These are phyloP conservation scores for Candidula unifasciata DNA, from an alignment of 2,888 invertebrate genomes.

Conservation along the genomic window DNA sequence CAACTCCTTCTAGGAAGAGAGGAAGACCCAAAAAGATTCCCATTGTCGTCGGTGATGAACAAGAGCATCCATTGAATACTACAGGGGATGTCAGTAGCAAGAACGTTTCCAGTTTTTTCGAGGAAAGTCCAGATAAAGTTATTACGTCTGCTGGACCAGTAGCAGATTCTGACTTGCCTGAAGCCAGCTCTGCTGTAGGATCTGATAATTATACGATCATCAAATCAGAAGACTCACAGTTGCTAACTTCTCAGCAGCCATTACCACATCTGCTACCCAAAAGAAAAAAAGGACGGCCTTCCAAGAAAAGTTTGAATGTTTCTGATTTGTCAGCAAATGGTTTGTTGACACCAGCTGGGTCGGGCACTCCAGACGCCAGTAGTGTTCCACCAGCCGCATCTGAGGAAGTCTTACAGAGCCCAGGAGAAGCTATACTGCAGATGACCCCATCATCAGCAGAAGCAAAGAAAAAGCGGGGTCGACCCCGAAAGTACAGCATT, in stretches of 20 bases:
- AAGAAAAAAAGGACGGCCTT: slow-evolving; percentile 30
- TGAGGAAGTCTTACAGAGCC: not conserved
- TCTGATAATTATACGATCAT: not conserved
- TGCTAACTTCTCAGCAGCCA: not conserved
- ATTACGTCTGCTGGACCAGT: not conserved
- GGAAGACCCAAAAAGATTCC: slow-evolving; percentile 23
- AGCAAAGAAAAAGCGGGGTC: slow-evolving; percentile 37
- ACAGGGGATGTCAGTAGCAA: not conserved
- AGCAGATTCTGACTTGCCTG: not conserved
- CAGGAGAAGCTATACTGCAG: not conserved
- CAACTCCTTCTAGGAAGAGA: not conserved
- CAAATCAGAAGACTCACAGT: not conserved
- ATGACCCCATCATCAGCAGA: not conserved
- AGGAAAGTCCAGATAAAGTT: not conserved
- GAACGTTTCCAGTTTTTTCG: not conserved
- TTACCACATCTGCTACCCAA: slow-evolving; percentile 5
- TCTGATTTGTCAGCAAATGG: not conserved
- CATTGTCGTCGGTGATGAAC: not conserved
- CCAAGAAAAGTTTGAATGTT: slow-evolving; percentile 5
- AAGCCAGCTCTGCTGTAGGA: not conserved
- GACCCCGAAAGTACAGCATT: slow-evolving; percentile 24
- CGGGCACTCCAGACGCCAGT: not conserved
- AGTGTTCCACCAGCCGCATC: not conserved
- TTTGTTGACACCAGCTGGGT: not conserved
- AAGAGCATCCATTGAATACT: not conserved